Conservation (phyloP, 2,797 vertebrate genomes). For the Carcharodon carcharias region DNA sequence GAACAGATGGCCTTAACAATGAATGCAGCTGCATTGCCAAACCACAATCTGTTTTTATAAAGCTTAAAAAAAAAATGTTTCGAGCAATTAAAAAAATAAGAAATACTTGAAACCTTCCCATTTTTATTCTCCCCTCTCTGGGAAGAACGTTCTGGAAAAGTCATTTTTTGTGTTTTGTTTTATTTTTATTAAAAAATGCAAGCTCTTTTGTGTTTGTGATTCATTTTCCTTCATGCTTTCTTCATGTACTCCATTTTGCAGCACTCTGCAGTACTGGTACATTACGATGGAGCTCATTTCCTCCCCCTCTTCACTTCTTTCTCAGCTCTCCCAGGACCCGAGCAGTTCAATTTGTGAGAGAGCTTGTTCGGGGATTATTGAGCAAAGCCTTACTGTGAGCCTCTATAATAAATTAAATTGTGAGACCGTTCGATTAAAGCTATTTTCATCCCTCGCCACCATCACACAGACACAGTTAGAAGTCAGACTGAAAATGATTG, state of each 20-base stretch:
- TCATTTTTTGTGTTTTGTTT: neutral
- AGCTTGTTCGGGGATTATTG: too few relatives aligned
- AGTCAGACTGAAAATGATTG: neutral
- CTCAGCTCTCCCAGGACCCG: neutral
- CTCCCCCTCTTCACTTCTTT: neutral
- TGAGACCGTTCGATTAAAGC: neutral
- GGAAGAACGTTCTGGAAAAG: neutral
- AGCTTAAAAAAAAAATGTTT: neutral
- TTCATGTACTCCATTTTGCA: slow-evolving; percentile 17
- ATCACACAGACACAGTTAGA: too few relatives aligned
- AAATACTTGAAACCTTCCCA: neutral
- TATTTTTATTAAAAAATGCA: neutral
- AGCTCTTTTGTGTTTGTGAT: neutral
- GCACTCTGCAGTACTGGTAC: neutral
- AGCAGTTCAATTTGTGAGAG: neutral
- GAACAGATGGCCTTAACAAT: slow-evolving; percentile 31
- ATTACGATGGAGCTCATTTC: neutral
- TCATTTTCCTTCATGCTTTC: neutral
- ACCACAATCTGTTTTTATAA: neutral
- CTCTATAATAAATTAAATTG: neutral
- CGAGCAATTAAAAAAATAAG: neutral
- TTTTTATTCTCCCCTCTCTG: neutral
- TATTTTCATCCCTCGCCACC: neutral
- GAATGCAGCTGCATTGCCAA: neutral
- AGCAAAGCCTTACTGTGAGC: neutral